These are phyloP conservation scores for Matsumurasca onukii DNA, from an alignment of 1,140 invertebrate genomes.

Conservation along the genomic window DNA sequence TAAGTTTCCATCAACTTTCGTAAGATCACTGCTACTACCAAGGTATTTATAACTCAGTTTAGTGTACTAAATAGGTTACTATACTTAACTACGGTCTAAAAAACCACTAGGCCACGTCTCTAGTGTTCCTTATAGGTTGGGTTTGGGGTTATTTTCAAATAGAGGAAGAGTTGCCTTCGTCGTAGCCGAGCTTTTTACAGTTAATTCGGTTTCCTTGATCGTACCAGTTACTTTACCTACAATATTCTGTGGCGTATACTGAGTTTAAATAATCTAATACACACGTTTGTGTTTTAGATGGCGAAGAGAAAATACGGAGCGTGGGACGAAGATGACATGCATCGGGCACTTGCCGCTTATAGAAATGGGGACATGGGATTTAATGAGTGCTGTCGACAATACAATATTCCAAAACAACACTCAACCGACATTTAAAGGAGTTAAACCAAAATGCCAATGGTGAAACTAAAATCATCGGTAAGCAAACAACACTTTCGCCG, in stretches of 20 bases:
- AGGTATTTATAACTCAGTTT: too few relatives aligned
- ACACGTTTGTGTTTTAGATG: slow-evolving; percentile 3
- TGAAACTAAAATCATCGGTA: not conserved
- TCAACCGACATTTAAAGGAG: not conserved
- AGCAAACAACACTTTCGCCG: not conserved
- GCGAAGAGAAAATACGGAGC: slow-evolving; percentile 16
- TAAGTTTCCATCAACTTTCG: too few relatives aligned
- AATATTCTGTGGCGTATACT: not conserved
- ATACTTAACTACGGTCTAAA: too few relatives aligned
- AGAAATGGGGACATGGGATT: slow-evolving; percentile 14
- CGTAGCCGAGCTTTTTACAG: slow-evolving; percentile 4
- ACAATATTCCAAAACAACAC: not conserved
- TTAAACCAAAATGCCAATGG: not conserved
- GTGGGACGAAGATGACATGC: slow-evolving; percentile 3
- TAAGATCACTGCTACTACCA: too few relatives aligned
- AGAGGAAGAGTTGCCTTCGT: slow-evolving; percentile 12
- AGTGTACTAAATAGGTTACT: too few relatives aligned
- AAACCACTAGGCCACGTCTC: too few relatives aligned
- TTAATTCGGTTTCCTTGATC: slow-evolving; percentile 8
- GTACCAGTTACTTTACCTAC: not conserved
- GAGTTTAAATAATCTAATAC: not conserved
- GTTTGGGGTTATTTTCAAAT: too few relatives aligned
- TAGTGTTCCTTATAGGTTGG: too few relatives aligned
- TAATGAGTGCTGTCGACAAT: slow-evolving; percentile 3
- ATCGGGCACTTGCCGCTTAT: slow-evolving; percentile 3